These are phyloP conservation scores for Tenthredo livida DNA, from an alignment of 2,888 invertebrate species.

Conservation along the genomic window DNA sequence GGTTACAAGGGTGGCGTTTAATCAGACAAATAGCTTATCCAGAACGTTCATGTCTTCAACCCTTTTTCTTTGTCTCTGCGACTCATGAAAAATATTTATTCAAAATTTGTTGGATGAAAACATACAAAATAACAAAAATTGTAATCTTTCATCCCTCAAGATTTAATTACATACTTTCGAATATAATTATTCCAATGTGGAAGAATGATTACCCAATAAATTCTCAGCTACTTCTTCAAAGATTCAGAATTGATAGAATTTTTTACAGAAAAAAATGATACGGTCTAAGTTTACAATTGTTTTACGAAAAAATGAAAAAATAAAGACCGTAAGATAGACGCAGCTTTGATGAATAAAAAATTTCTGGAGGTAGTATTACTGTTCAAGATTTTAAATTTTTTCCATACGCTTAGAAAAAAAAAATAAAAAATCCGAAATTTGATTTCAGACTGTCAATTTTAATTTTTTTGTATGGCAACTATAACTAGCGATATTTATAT, in stretches of 20 bases:
- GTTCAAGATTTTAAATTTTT: not conserved
- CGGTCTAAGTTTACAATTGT: not conserved
- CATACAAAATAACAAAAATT: too few species aligned
- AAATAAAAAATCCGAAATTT: not conserved
- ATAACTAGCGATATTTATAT: not conserved
- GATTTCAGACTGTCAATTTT: not conserved
- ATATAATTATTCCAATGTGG: not conserved
- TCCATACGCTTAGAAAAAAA: not conserved
- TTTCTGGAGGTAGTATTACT: not conserved
- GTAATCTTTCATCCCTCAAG: not conserved
- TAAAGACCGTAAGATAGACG: not conserved
- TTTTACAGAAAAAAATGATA: not conserved
- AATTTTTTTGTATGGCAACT: not conserved
- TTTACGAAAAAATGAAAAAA: not conserved
- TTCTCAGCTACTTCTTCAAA: not conserved
- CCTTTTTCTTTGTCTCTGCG: not conserved
- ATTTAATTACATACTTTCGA: not conserved
- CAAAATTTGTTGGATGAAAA: not conserved
- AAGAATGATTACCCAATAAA: slow-evolving; percentile 8
- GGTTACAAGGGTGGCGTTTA: not conserved
- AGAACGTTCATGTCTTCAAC: not conserved
- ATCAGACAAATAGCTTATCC: not conserved
- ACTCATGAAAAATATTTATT: not conserved
- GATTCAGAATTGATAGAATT: not conserved
- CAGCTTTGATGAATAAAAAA: not conserved